Conservation (phyloP, 2,888 invertebrate species). For the Lampropteryx suffumata region DNA sequence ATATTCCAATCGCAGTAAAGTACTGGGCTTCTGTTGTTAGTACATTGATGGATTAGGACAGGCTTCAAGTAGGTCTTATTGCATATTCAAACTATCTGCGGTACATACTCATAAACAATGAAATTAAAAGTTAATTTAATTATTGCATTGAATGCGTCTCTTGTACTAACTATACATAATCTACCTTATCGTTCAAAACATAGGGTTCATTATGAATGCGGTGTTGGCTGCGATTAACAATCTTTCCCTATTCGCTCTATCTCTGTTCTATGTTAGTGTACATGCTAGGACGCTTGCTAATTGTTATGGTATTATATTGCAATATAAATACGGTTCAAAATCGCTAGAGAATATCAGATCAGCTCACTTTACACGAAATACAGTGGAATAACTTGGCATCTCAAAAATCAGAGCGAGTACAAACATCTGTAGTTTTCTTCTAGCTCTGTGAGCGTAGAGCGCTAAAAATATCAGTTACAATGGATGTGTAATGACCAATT, state of each 20-base stretch:
- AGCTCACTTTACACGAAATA: slow-evolving; percentile 26
- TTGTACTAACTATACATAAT: slow-evolving; percentile 31
- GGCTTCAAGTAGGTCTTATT: too few species aligned
- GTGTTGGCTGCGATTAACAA: slow-evolving; percentile 49
- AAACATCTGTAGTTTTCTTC: not conserved
- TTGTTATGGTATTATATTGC: slow-evolving; percentile 26
- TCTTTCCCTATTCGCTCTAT: slow-evolving; percentile 23
- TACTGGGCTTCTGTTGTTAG: too few species aligned
- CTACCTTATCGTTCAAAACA: slow-evolving; percentile 21
- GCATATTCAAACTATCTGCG: not conserved
- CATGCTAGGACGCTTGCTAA: slow-evolving; percentile 29
- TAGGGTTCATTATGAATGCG: slow-evolving; percentile 32
- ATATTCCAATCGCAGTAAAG: too few species aligned
- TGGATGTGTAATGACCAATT: slow-evolving; percentile 2
- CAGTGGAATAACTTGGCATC: slow-evolving; percentile 18
- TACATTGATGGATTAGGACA: too few species aligned
- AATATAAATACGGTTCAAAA: slow-evolving; percentile 21
- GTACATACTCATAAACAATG: too few species aligned
- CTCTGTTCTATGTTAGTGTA: slow-evolving; percentile 29
- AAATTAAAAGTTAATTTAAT: slow-evolving; percentile 9
- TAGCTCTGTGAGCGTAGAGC: not conserved
- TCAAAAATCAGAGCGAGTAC: not conserved
- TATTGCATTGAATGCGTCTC: slow-evolving; percentile 23
- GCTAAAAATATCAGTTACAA: not conserved
- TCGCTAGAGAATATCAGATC: slow-evolving; percentile 21